Evolutionary conservation across 2,888 invertebrate genomes (phyloP).

Genomic region (Eledone cirrhosa): DNA sequence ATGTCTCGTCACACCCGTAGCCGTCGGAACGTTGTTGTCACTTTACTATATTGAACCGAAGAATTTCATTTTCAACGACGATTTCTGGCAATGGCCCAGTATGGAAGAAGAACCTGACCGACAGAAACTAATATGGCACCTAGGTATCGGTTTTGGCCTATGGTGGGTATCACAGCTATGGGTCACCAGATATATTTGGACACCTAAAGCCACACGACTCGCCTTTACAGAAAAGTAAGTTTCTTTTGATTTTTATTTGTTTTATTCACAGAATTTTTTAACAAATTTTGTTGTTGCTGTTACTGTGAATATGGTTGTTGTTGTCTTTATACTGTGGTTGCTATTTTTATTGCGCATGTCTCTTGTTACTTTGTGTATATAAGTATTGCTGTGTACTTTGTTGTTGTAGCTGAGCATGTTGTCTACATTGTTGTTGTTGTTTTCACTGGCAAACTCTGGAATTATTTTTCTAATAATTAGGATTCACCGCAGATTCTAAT

Average conservation of each 20-base stretch:
- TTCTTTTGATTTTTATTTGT: not conserved
- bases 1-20: slow-evolving; percentile 62
- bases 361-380: no score
- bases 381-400: no score
- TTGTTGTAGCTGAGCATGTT: no score
- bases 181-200: slow-evolving; percentile 62
- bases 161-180: slow-evolving; percentile 60
- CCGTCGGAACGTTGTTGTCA: slow-evolving; percentile 49
- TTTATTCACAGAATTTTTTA: not conserved
- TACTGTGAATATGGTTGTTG: no score
- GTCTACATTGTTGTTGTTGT: no score
- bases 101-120: slow-evolving; percentile 43
- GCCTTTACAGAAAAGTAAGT: slow-evolving; percentile 58
- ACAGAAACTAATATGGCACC: slow-evolving; percentile 45
- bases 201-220: slow-evolving; percentile 55
- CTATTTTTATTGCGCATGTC: no score
- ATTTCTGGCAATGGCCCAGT: slow-evolving; percentile 46
- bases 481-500: no score
- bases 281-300: no score
- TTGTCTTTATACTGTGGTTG: no score
- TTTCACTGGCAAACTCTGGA: no score
- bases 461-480: no score
- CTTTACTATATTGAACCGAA: slow-evolving; percentile 38
- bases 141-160: slow-evolving; percentile 47
- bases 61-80: slow-evolving; percentile 34